Evolutionary conservation across 2,888 invertebrate species (phyloP), one percentile per base, ranked within the genome.

Genomic region (Drosophila neonasuta): DNA sequence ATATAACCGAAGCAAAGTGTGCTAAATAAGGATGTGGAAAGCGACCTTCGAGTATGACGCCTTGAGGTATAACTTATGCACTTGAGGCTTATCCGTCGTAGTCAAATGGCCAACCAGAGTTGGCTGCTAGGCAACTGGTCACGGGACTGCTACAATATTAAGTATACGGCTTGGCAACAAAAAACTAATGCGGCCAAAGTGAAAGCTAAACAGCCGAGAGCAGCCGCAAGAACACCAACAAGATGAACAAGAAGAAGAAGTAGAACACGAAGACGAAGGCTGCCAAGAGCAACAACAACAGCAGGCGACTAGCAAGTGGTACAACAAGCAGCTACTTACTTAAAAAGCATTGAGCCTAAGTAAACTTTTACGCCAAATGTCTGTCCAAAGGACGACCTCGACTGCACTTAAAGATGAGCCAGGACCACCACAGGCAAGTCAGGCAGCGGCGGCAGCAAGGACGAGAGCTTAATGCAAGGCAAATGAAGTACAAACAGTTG

Each of bases 271-370:
- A 36, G 36, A 48, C 66, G 58, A 24, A 24, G 24, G 24, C 24
- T 6, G 24, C 24, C 71, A 77, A 60, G 44, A 64, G 36, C 17
- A 60, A 42, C 42, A 34, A 8, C 36, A 42, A 56, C 17, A 58
- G 59, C 54, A 58, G 69, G 59, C 64, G 57, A 60, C 58, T 59
- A 36, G 52, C 60, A 71, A 76, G 77, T 67, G 59, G 77, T 59
- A 54, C 44, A 76, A 56, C 58, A 59, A 74, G 84, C 69, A 84
- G 81, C 85, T 86, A 86, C 80, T 80, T 80, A 86, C 80, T 86
- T 80, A 86, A 86, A 81, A 81, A 86, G 87, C 80, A 81, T 81
- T 86, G 85, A 76, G 81, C 81, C 81, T 86, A 81, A 81, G 81
- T 86, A 86, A 81, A 81, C 81, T 86, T 81, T 84, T 76, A 81